Evolutionary conservation across 2,797 vertebrate genomes (phyloP), one percentile per base, ranked within the genome.

Genomic region (Bovichtus variegatus): DNA sequence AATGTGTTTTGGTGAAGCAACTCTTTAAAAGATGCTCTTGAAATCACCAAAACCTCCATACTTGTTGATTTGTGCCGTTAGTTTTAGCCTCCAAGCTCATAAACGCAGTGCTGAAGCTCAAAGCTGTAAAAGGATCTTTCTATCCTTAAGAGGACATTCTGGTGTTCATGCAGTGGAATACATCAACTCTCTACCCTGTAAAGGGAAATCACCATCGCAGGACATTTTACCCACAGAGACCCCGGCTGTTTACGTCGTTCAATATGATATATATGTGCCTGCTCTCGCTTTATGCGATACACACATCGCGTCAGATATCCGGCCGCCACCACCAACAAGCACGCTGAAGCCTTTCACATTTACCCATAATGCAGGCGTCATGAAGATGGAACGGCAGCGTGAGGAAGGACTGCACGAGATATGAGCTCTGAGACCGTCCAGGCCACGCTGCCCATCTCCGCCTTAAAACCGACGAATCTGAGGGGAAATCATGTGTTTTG

Each of bases 401-500:
- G 59, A 62, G 59, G 65, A 76, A 25, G 61, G 25, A 58, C 59
- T 40, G 50, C 23, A 43, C 3, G 1, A 67, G 82, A 86, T 87
- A 81, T 78, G 86, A 90, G 86, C 83, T 83, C 43, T 27, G 82
- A 90, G 87, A 80, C 80, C 27, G 23, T 74, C 81, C 47, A 10
- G 18, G 27, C 46, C 3, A 2, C 1, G 53, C 65, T 25, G 80
- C 80, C 85, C 60, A 29, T 83, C 82, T 59, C 59, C 11, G 2
- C 59, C 36, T 69, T 10, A 3, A 78, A 83, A 74, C 59, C 3
- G 31, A 62, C 31, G 4, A 71, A 79, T 81, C 89, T 70, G 88
- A 81, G 61, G 90, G 87, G 89, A 90, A 90, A 91, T 92, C 84
- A 84, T 65, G 62, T 23, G 78, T 67, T n/a, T n/a, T 78, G 78